These are phyloP conservation scores for Larimichthys polyactis DNA, from an alignment of 2,113 vertebrate genomes.

Conservation along the genomic window DNA sequence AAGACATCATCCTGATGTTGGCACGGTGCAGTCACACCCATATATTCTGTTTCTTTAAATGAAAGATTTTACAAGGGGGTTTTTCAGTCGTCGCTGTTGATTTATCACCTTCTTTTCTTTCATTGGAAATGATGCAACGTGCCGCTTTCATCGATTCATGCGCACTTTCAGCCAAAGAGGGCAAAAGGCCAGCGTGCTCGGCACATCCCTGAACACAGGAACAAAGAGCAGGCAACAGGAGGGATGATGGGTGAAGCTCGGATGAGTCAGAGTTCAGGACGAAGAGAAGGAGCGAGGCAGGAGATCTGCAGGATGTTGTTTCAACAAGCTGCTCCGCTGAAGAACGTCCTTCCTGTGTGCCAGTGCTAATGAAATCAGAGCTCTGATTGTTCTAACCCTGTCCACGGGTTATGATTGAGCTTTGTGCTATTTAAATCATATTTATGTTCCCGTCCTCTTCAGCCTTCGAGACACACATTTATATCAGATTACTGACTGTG, in stretches of 20 bases:
- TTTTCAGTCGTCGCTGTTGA: background rate
- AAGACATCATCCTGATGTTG: constrained; percentile 38
- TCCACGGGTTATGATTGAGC: constrained; percentile 28
- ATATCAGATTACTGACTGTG: constrained; percentile 31
- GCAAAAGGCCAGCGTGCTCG: background rate
- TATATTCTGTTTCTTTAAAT: background rate
- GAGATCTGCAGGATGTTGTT: constrained; percentile 34
- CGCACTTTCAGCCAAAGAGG: background rate
- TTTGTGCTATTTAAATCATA: constrained; percentile 27
- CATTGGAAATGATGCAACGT: background rate
- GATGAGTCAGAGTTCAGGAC: constrained; percentile 24
- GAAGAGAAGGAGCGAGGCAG: background rate
- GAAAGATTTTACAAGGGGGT: background rate
- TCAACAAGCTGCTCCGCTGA: constrained; percentile 36
- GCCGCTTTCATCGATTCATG: background rate
- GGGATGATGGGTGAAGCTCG: background rate
- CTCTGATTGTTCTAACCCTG: constrained; percentile 46
- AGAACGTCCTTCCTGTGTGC: constrained; percentile 40
- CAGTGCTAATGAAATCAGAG: constrained; percentile 51
- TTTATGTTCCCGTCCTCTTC: constrained; percentile 12
- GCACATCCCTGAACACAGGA: background rate
- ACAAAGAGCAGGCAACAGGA: background rate
- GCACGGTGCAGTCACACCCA: background rate
- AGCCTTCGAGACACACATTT: constrained; percentile 24
- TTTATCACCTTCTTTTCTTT: background rate